Evolutionary conservation across 2,888 invertebrate species (phyloP), one percentile per base, ranked within the genome.

Genomic region (Brachylomia viminalis): DNA sequence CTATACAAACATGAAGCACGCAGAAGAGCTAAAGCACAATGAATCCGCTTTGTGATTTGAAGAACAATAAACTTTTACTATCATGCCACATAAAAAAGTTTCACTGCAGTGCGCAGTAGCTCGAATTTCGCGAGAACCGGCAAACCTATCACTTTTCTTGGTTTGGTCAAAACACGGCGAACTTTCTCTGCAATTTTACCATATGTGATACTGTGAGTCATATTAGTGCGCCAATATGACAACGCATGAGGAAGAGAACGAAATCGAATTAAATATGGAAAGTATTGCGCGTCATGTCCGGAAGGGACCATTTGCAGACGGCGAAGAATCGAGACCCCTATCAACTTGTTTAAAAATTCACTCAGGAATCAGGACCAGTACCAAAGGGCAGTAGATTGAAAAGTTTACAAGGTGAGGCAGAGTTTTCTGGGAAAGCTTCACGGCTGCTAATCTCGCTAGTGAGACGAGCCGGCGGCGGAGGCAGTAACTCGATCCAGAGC

Each of bases 181-280:
- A 93, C 94, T 93, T 93, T 94, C 94, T 91, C 92, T 86, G 80
- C 72, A 82, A 86, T 76, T 82, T 85, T 80, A 83, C 64, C 78
- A 77, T 80, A 69, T 80, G 73, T 80, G 85, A 87, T 73, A 84
- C 85, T 80, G 73, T 80, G 85, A 87, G 75, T 86, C 85, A 86
- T 66, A 75, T 62, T n/a, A 65, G 54, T 77, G 72, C 72, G 73
- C 54, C 77, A 58, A 80, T 75, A 76, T 79, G 66, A 76, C 75
- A 84, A 79, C 73, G 30, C 27, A 80, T 27, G 42, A 54, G 68
- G 69, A 69, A 70, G 70, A 73, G 42, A 82, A 68, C 56, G 38
- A 80, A 73, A 62, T 45, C 49, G 52, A 59, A 61, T 73, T 71
- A 23, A 70, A 74, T 67, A 68, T 65, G 52, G 66, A 83, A 83